Evolutionary conservation across 2,113 vertebrate species (phyloP).

Genomic region (Lophius piscatorius): DNA sequence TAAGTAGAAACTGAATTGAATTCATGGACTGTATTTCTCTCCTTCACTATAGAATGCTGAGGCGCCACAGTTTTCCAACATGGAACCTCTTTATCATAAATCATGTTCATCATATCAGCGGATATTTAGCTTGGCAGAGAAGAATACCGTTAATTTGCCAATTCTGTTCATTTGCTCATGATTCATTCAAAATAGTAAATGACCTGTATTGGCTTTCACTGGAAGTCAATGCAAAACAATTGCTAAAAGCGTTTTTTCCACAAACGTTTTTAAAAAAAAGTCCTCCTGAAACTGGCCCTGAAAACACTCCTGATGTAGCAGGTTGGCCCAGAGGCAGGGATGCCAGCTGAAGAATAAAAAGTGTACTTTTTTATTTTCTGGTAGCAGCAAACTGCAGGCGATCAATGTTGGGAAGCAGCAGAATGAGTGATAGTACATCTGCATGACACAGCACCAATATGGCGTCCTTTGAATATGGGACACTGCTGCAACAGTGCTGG

Average conservation of each 20-base stretch:
- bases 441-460: constrained; percentile 4
- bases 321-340: constrained; percentile 27
- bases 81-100: too few relatives aligned
- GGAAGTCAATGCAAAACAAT: constrained; percentile 11
- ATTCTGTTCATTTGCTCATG: too few relatives aligned
- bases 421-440: constrained; percentile 31
- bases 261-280: constrained; percentile 30
- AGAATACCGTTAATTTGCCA: too few relatives aligned
- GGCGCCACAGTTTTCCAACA: too few relatives aligned
- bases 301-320: constrained; percentile 33
- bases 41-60: too few relatives aligned
- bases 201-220: constrained; percentile 31
- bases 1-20: too few relatives aligned
- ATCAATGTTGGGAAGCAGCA: constrained; percentile 8
- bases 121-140: too few relatives aligned
- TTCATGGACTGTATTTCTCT: too few relatives aligned
- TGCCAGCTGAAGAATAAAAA: constrained; percentile 33
- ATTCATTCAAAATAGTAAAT: too few relatives aligned
- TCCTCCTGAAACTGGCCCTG: constrained; percentile 45
- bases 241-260: constrained; percentile 34
- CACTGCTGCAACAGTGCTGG: not conserved
- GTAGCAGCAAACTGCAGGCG: constrained; percentile 31
- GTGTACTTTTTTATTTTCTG: constrained; percentile 43
- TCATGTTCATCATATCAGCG: too few relatives aligned
- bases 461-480: constrained; percentile 13